phyloP scores from a whole-genome alignment of 2,888 invertebrate species.

The Lampropteryx suffumata region DNA sequence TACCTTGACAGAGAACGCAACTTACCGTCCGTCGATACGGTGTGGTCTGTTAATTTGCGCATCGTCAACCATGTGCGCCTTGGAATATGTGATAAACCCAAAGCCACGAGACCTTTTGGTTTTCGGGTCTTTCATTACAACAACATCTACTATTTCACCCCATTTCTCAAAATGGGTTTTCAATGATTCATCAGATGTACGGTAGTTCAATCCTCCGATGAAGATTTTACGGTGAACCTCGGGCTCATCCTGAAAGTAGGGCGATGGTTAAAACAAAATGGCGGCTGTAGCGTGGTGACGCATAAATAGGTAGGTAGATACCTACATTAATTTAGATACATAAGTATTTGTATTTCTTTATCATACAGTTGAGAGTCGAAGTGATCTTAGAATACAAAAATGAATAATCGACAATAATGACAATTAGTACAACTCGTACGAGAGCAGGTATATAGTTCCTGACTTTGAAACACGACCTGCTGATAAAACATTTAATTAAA shows the following conservation, averaged over 20 bases:
- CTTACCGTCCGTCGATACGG: slow-evolving; percentile 92
- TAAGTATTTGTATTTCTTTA: too few species aligned
- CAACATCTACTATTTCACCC: slow-evolving; percentile 98
- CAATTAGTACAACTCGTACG: too few species aligned
- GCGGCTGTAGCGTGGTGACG: slow-evolving; percentile 54
- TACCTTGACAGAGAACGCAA: slow-evolving; percentile 20
- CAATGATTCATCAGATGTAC: slow-evolving; percentile 96
- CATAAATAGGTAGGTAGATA: background rate
- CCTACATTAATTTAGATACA: too few species aligned
- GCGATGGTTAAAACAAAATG: slow-evolving; percentile 71
- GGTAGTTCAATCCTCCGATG: slow-evolving; percentile 97
- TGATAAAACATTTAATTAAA: background rate
- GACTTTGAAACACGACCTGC: background rate
- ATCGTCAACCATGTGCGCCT: slow-evolving; percentile 97
- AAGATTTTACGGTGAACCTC: slow-evolving; percentile 96
- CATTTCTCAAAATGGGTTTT: slow-evolving; percentile 98
- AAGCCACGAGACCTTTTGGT: slow-evolving; percentile 98
- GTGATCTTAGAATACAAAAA: too few species aligned
- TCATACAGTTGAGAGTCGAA: too few species aligned
- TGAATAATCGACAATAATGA: too few species aligned
- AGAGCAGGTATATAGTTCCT: background rate
- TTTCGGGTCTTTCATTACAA: slow-evolving; percentile 98
- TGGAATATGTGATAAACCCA: slow-evolving; percentile 98
- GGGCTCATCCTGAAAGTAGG: slow-evolving; percentile 85
- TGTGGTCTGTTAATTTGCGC: slow-evolving; percentile 96